Evolutionary conservation across 2,888 invertebrate genomes (phyloP).

Genomic region (Tortricodes alternella): DNA sequence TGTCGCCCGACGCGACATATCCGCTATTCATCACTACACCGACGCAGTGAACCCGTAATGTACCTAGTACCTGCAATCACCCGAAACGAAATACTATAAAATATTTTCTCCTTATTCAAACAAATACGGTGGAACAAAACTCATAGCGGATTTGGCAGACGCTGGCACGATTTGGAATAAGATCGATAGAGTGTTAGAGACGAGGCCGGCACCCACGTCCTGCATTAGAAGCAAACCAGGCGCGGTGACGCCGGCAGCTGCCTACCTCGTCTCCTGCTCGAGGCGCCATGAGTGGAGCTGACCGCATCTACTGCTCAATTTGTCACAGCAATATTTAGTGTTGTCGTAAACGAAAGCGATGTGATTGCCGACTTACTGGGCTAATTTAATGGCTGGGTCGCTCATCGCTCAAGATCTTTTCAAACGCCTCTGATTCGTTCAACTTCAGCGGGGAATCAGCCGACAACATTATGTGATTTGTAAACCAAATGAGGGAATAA

Average conservation of each 20-base stretch:
- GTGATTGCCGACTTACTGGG: too few relatives aligned
- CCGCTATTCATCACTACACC: neutral
- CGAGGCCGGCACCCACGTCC: slow-evolving; percentile 13
- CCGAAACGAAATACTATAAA: too few relatives aligned
- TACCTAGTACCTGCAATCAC: neutral
- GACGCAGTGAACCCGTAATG: neutral
- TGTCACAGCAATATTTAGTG: too few relatives aligned
- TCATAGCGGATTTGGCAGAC: too few relatives aligned
- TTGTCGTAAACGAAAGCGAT: too few relatives aligned
- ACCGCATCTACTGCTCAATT: neutral
- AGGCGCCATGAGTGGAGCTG: neutral
- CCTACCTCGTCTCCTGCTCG: neutral
- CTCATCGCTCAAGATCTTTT: too few relatives aligned
- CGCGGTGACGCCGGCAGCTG: slow-evolving; percentile 17
- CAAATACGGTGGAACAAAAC: too few relatives aligned
- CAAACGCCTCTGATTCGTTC: neutral
- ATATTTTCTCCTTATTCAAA: too few relatives aligned
- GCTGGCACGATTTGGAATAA: neutral
- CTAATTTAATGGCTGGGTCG: too few relatives aligned
- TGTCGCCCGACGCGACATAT: slow-evolving; percentile 19
- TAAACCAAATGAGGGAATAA: slow-evolving; percentile 26
- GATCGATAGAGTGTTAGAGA: neutral
- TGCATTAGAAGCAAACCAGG: neutral
- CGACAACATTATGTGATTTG: neutral
- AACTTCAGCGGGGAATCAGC: neutral